Evolutionary conservation across 2,797 vertebrate genomes (phyloP).

Genomic region (Sphenodon punctatus): DNA sequence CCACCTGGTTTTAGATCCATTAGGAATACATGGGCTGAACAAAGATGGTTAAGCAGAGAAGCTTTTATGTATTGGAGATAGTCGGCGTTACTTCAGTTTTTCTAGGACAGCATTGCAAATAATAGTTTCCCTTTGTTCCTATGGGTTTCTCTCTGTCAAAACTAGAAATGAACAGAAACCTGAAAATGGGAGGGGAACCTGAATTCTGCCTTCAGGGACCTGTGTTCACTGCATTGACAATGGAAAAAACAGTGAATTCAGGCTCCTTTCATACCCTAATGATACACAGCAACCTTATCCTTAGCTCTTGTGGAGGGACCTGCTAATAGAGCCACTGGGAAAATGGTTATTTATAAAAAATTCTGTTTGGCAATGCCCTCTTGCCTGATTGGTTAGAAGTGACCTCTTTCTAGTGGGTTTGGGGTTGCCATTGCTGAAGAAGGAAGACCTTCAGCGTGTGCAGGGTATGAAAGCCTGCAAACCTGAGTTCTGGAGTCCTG

Average conservation of each 20-base stretch:
- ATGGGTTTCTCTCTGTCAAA: neutral
- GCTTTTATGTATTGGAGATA: neutral
- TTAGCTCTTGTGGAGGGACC: neutral
- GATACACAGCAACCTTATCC: neutral
- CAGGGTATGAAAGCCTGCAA: neutral
- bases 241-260: too few relatives aligned
- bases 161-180: too few relatives aligned
- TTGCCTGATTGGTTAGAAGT: neutral
- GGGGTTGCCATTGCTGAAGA: neutral
- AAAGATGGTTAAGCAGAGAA: neutral
- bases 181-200: too few relatives aligned
- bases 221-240: too few relatives aligned
- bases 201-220: too few relatives aligned
- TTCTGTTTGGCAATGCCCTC: neutral
- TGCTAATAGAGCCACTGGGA: neutral
- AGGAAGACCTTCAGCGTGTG: neutral
- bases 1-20: neutral
- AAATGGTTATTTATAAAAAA: neutral
- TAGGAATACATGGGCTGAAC: neutral
- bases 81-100: neutral
- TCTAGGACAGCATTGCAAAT: neutral
- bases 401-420: neutral
- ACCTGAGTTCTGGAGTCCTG: neutral
- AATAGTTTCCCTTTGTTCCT: neutral
- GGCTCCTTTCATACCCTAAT: accelerated